Conservation (phyloP, 2,888 invertebrate genomes). For the Parnassius orleans region DNA sequence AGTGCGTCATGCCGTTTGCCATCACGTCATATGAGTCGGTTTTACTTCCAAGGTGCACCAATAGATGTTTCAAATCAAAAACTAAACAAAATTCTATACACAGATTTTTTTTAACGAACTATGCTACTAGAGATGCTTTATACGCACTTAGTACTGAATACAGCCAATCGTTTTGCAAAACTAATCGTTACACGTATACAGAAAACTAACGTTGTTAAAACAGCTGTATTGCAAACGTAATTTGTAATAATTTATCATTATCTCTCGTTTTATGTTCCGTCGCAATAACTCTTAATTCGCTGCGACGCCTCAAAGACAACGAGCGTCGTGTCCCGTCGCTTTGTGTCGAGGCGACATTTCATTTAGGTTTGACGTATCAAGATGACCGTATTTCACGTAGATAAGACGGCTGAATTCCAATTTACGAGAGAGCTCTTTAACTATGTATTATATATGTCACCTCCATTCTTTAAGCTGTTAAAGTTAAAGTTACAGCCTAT, state of each 20-base stretch:
- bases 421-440: conserved; percentile 19
- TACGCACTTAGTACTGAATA: too few species aligned
- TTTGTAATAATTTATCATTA: not conserved
- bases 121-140: too few species aligned
- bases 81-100: too few species aligned
- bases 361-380: conserved; percentile 19
- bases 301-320: conserved; percentile 10
- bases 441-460: conserved; percentile 9
- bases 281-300: conserved; percentile 12
- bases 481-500: too few species aligned
- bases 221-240: not conserved
- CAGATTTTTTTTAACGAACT: too few species aligned
- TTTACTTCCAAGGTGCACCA: too few species aligned
- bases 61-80: too few species aligned
- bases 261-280: not conserved
- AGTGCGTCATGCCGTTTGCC: too few species aligned
- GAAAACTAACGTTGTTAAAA: too few species aligned
- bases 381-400: conserved; percentile 10
- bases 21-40: too few species aligned
- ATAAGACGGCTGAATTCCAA: conserved; percentile 12
- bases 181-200: too few species aligned
- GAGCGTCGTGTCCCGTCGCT: conserved; percentile 8
- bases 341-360: conserved; percentile 8
- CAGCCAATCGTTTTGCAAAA: too few species aligned
- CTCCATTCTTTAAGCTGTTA: not conserved